Base-by-base conservation (phyloP, 2,113 vertebrate genomes). In the Tretioscincus oriximinensis region DNA sequence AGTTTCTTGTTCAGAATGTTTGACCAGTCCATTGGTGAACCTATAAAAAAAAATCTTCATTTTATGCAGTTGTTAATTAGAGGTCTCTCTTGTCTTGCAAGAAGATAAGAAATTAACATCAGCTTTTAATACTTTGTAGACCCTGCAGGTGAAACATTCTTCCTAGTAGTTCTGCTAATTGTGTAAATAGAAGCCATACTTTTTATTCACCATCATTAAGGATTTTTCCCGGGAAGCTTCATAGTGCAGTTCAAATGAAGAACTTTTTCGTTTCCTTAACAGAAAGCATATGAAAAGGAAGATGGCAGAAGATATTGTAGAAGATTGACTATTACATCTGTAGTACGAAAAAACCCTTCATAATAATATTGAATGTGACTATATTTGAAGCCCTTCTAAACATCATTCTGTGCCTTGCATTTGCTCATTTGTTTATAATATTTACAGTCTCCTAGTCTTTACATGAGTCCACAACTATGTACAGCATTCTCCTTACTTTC, bases 221-320 rank as follows among this genome's bases (percentile, higher is more conserved):
- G 51, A 16, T 7, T 51, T 92, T 90, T 91, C 88, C 93, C 88
- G 87, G 91, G 86, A 84, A 90, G 87, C 92, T 86, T 86, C 86
- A 88, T 91, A 90, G 92, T 91, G 93, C 93, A 84, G 88, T 87
- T 94, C 92, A 87, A 89, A 86, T 64, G 86, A 83, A 91, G 83
- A 92, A 86, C 88, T 94, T 93, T 94, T 95, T 94, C 94, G 90
- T 90, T 90, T 94, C 91, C 92, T 91, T 93, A 89, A 91, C 91
- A 87, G 93, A 92, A 85, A 93, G 88, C 93, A 94, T 93, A 94
- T 91, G 94, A 92, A 91, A 85, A 77, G 61, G 89, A 88, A 90
- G 81, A 90, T 91, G 89, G 90, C 90, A 63, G 90, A 89, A 91
- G 91, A 90, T 74, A 67, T 82, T 91, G 63, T 82, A 75, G 88